These are phyloP conservation scores for Spinus olivaceus DNA, from an alignment of 2,797 vertebrate species.

Conservation along the genomic window DNA sequence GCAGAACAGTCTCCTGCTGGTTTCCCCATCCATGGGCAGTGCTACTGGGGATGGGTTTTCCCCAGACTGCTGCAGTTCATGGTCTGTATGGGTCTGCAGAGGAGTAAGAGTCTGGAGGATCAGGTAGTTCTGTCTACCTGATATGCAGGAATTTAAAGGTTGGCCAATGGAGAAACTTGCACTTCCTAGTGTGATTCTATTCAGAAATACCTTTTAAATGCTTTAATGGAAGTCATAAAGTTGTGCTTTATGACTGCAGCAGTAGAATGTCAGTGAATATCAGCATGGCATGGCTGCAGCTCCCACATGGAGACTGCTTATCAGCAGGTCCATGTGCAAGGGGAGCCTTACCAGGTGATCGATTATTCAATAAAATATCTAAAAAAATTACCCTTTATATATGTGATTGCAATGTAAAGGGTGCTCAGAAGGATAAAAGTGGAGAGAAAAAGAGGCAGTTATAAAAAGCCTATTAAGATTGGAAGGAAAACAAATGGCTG, in stretches of 20 bases:
- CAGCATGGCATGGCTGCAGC: neutral
- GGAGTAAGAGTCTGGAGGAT: neutral
- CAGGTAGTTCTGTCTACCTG: neutral
- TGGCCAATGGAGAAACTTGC: neutral
- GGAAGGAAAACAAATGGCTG: neutral
- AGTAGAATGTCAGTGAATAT: neutral
- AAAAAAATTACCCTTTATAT: neutral
- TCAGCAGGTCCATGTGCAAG: neutral
- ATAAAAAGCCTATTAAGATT: neutral
- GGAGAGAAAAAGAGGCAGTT: neutral
- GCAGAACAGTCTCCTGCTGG: neutral
- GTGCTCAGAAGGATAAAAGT: neutral
- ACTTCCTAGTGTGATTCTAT: neutral
- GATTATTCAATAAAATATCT: neutral
- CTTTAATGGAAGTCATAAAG: neutral
- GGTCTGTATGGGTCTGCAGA: neutral
- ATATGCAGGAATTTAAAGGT: neutral
- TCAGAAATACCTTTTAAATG: constrained; percentile 2
- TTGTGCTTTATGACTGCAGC: neutral
- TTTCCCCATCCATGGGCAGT: neutral
- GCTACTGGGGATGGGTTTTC: neutral
- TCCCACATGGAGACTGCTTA: neutral
- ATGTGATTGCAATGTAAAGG: neutral
- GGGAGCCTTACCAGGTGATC: neutral
- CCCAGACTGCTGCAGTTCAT: neutral